Evolutionary conservation across 2,797 vertebrate species (phyloP).

Genomic region (Lateolabrax maculatus): DNA sequence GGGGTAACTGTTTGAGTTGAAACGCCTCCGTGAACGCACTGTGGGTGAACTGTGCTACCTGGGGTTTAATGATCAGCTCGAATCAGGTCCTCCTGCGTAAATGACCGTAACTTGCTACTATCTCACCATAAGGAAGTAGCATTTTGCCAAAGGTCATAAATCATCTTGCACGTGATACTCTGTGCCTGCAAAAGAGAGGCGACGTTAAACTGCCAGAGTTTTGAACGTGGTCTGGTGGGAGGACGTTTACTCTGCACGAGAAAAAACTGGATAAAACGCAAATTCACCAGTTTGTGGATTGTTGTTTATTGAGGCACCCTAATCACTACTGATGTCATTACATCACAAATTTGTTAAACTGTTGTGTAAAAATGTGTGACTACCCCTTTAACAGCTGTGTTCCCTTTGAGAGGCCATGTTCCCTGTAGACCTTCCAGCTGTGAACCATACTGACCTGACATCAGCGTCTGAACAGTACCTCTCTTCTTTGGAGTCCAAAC

Average conservation of each 20-base stretch:
- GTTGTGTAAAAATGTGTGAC: neutral
- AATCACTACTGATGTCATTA: neutral
- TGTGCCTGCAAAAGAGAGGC: neutral
- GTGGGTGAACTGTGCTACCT: neutral
- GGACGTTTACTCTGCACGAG: neutral
- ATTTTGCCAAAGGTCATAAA: neutral
- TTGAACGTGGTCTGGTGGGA: neutral
- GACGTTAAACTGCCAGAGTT: neutral
- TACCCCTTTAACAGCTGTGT: neutral
- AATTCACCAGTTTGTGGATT: neutral
- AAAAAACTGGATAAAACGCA: neutral
- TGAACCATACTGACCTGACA: slow-evolving; percentile 59
- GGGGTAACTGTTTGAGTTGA: too few species aligned
- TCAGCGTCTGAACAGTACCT: slow-evolving; percentile 61
- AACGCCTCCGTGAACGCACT: too few species aligned
- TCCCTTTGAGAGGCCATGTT: slow-evolving; percentile 60
- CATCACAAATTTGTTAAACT: neutral
- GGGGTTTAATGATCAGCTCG: neutral
- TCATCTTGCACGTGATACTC: fast-evolving
- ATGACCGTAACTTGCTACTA: neutral
- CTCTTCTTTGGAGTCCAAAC: slow-evolving; percentile 60
- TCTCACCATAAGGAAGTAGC: neutral
- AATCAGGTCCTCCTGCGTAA: neutral
- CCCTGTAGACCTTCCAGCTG: slow-evolving; percentile 78
- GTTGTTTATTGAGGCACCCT: too few species aligned